These are phyloP conservation scores for Cephonodes hylas DNA, from an alignment of 2,888 invertebrate genomes.

Conservation along the genomic window DNA sequence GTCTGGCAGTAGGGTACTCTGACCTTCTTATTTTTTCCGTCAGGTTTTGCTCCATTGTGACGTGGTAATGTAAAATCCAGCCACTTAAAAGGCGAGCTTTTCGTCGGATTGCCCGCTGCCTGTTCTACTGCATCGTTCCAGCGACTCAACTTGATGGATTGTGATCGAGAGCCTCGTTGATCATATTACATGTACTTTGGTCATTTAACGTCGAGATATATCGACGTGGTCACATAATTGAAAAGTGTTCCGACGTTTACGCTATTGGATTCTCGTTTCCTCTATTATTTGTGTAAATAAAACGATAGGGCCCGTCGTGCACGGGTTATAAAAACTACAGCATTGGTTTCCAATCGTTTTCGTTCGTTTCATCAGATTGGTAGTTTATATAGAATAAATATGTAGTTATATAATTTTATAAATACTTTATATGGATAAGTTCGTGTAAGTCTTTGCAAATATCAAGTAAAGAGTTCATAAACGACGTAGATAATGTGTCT, in stretches of 20 bases:
- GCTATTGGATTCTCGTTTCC: not conserved
- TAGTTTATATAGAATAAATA: no score
- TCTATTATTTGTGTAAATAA: no score
- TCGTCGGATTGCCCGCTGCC: constrained; percentile 52
- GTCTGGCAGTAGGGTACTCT: constrained; percentile 67
- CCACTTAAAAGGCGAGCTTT: constrained; percentile 58
- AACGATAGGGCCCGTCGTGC: no score
- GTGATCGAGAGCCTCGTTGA: constrained; percentile 72
- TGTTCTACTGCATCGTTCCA: constrained; percentile 49
- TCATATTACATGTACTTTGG: constrained; percentile 66
- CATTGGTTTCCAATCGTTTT: no score
- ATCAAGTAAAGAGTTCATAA: no score
- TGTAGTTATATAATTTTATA: no score
- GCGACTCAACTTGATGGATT: constrained; percentile 65
- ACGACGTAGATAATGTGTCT: no score
- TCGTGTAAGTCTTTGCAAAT: no score
- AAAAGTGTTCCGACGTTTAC: constrained; percentile 31
- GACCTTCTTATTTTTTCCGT: constrained; percentile 73
- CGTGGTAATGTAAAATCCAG: constrained; percentile 65
- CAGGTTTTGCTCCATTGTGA: constrained; percentile 69
- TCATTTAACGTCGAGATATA: constrained; percentile 62
- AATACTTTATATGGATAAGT: no score
- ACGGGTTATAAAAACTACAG: no score
- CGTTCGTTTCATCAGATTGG: no score
- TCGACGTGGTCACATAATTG: constrained; percentile 41